phyloP scores from a whole-genome alignment of 2,113 vertebrate genomes.

The Motacilla tschutschensis region DNA sequence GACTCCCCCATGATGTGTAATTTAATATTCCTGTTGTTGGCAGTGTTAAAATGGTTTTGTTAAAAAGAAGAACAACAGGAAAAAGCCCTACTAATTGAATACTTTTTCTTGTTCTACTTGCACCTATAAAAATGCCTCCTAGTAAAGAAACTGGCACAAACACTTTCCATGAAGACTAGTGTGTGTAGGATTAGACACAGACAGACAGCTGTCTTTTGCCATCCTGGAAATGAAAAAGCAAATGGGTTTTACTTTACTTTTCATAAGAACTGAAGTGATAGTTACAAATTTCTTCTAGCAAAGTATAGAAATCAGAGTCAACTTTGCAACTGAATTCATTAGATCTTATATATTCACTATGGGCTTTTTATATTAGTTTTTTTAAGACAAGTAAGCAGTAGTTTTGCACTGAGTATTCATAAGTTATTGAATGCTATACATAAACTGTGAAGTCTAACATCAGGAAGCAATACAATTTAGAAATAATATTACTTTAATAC shows the following conservation, averaged over 20 bases:
- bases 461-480: background rate
- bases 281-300: background rate
- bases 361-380: background rate
- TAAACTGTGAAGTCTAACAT: background rate
- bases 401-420: background rate
- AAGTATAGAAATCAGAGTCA: background rate
- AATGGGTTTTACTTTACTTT: background rate
- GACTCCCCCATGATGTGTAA: fast-evolving
- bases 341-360: background rate
- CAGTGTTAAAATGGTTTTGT: background rate
- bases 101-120: background rate
- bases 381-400: background rate
- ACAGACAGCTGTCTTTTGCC: background rate
- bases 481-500: background rate
- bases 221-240: background rate
- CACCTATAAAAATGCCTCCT: background rate
- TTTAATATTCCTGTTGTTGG: background rate
- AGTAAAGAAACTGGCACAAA: background rate
- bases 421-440: background rate
- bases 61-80: background rate
- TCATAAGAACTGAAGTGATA: background rate
- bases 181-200: background rate
- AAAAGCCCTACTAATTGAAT: background rate
- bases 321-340: background rate
- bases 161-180: background rate